Evolutionary conservation across 1,140 invertebrate species (phyloP).

Genomic region (Aleiodes sp.): DNA sequence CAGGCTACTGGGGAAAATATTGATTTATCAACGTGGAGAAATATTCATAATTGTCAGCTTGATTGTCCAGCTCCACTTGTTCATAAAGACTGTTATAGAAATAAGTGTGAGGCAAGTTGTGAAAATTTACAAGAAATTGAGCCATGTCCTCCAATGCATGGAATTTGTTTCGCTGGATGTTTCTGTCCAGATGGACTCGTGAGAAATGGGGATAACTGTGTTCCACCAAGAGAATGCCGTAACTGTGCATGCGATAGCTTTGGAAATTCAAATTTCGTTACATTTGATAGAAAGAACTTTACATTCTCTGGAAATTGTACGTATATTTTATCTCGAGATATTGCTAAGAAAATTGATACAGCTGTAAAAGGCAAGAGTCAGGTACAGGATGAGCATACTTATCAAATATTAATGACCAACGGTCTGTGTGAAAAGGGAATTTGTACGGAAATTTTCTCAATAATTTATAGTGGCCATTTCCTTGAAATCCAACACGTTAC

Average conservation of each 20-base stretch:
- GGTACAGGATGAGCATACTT: slow-evolving; percentile 69
- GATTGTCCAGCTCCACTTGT: slow-evolving; percentile 77
- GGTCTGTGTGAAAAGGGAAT: slow-evolving; percentile 67
- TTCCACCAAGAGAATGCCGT: slow-evolving; percentile 75
- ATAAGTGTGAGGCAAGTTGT: slow-evolving; percentile 78
- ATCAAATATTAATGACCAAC: slow-evolving; percentile 73
- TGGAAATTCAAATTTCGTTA: slow-evolving; percentile 76
- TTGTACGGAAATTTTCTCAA: slow-evolving; percentile 72
- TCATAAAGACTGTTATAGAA: slow-evolving; percentile 79
- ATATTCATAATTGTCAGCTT: slow-evolving; percentile 73
- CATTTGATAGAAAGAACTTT: slow-evolving; percentile 78
- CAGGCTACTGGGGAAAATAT: slow-evolving; percentile 70
- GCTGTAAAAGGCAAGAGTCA: slow-evolving; percentile 33
- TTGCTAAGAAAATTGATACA: slow-evolving; percentile 43
- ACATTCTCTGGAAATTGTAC: slow-evolving; percentile 82
- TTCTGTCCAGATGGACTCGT: slow-evolving; percentile 84
- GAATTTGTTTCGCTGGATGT: slow-evolving; percentile 82
- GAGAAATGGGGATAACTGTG: slow-evolving; percentile 74
- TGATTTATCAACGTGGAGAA: slow-evolving; percentile 77
- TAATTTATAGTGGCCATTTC: slow-evolving; percentile 69
- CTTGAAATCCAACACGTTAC: slow-evolving; percentile 22
- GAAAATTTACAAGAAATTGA: slow-evolving; percentile 69
- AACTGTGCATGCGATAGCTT: slow-evolving; percentile 81
- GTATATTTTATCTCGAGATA: slow-evolving; percentile 77
- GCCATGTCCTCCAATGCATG: slow-evolving; percentile 70